Evolutionary conservation across 2,113 vertebrate species (phyloP).

Genomic region (Platysteira castanea): DNA sequence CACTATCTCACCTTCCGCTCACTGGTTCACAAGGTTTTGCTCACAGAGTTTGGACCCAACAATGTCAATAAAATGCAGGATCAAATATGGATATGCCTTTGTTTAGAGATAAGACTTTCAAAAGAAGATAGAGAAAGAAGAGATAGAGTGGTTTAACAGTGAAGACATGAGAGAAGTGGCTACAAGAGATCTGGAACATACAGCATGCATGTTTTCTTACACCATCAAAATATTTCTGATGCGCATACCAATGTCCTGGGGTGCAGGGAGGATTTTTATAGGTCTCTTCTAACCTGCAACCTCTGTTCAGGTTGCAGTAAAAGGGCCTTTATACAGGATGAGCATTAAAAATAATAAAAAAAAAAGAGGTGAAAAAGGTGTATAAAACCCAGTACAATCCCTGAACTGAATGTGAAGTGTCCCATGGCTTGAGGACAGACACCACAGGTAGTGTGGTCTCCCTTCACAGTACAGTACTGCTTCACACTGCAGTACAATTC

Average conservation of each 20-base stretch:
- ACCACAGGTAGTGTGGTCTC: not conserved
- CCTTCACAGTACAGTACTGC: constrained; percentile 2
- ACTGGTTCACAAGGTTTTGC: constrained; percentile 15
- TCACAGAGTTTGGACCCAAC: constrained; percentile 31
- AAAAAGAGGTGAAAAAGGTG: too few relatives aligned
- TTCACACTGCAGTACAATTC: not conserved
- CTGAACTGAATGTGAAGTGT: constrained; percentile 3
- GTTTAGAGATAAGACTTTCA: not conserved
- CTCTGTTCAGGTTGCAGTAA: not conserved
- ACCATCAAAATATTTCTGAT: not conserved
- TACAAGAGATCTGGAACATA: not conserved
- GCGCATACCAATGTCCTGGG: not conserved
- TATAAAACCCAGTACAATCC: not conserved
- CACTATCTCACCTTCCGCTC: not conserved
- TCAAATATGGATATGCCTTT: not conserved
- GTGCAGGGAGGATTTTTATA: not conserved
- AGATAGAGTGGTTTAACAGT: not conserved
- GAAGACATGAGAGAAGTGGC: not conserved
- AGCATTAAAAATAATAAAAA: not conserved
- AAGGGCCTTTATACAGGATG: not conserved
- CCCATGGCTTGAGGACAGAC: not conserved
- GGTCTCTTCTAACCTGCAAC: not conserved
- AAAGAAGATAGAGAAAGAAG: not conserved
- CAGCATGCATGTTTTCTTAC: not conserved
- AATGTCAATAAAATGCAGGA: not conserved